phyloP scores from a whole-genome alignment of 2,113 vertebrate genomes.

The Bungarus multicinctus region DNA sequence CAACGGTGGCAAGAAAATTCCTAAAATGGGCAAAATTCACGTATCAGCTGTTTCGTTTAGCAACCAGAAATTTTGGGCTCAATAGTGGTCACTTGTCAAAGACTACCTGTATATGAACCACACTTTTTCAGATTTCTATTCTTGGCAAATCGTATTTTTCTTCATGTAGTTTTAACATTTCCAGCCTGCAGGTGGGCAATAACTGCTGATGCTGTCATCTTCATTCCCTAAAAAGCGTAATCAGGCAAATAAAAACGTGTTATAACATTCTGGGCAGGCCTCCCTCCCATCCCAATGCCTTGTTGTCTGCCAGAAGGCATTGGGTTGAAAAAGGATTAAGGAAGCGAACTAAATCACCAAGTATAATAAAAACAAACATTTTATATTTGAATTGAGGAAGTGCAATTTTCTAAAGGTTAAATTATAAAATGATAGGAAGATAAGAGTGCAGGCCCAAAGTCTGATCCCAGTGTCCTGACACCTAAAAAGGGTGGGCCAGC shows the following conservation, averaged over 20 bases:
- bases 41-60: not conserved
- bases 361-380: not conserved
- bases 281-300: not conserved
- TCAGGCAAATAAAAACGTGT: not conserved
- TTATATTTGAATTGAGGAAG: not conserved
- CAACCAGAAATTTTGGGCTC: not conserved
- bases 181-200: not conserved
- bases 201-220: not conserved
- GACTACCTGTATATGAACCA: not conserved
- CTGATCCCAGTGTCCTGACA: not conserved
- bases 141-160: not conserved
- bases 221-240: not conserved
- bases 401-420: not conserved
- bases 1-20: not conserved
- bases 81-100: not conserved
- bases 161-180: not conserved
- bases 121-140: not conserved
- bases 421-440: not conserved
- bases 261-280: not conserved
- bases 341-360: not conserved
- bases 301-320: not conserved
- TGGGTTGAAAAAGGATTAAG: not conserved
- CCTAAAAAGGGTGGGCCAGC: not conserved
- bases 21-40: not conserved
- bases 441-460: not conserved